Evolutionary conservation across 2,888 invertebrate species (phyloP).

Genomic region (Criorhina ranunculi): DNA sequence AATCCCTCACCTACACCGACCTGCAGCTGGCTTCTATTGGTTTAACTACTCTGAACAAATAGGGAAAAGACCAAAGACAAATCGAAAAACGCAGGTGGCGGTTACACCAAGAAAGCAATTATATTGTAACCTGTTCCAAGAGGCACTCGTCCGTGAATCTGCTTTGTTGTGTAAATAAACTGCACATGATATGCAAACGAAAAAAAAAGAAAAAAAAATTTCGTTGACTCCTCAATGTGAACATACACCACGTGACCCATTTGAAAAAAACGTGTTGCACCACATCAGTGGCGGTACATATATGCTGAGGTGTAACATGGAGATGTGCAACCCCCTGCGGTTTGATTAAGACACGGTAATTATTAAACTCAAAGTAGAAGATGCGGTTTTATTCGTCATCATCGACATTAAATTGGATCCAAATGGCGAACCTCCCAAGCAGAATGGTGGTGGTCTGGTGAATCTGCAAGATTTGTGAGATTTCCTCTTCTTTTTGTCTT

Average conservation of each 20-base stretch:
- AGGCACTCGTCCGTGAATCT: slow-evolving; percentile 51
- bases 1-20: slow-evolving; percentile 16
- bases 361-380: slow-evolving; percentile 59
- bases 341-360: slow-evolving; percentile 61
- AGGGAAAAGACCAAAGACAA: slow-evolving; percentile 28
- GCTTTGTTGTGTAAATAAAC: slow-evolving; percentile 47
- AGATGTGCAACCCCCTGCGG: slow-evolving; percentile 66
- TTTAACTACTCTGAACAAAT: background rate
- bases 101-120: slow-evolving; percentile 46
- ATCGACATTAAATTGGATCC: slow-evolving; percentile 8
- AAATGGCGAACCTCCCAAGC: slow-evolving; percentile 21
- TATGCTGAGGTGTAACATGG: slow-evolving; percentile 20
- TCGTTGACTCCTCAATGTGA: slow-evolving; percentile 23
- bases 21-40: slow-evolving; percentile 8
- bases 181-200: slow-evolving; percentile 37
- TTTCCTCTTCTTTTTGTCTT: slow-evolving; percentile 8
- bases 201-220: background rate
- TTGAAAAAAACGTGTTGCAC: slow-evolving; percentile 43
- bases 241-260: slow-evolving; percentile 43
- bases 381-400: slow-evolving; percentile 55
- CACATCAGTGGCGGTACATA: slow-evolving; percentile 29
- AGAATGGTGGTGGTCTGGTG: background rate
- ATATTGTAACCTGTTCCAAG: slow-evolving; percentile 49
- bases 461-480: background rate
- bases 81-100: slow-evolving; percentile 34